Conservation (phyloP, 2,797 vertebrate species). For the Pantherophis vulpinus region DNA sequence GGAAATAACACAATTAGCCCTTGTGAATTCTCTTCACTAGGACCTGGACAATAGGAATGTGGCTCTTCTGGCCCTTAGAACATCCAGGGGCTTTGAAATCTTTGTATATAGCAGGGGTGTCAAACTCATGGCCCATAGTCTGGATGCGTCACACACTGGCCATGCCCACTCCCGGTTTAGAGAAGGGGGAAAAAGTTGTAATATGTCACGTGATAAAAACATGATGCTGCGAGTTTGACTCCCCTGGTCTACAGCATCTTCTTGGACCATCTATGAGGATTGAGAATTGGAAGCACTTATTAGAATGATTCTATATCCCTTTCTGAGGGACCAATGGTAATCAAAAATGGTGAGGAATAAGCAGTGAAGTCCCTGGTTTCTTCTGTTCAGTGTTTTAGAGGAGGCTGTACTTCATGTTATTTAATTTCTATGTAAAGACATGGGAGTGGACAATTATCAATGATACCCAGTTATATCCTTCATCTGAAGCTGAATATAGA, state of each 20-base stretch:
- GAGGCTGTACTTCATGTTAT: neutral
- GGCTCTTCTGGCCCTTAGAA: neutral
- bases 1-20: neutral
- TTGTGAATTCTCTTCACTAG: neutral
- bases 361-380: neutral
- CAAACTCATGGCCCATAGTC: no score
- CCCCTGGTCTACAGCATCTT: neutral
- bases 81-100: neutral
- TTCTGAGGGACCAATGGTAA: neutral
- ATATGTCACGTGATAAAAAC: no score
- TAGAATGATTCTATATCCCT: neutral
- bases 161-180: no score
- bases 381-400: neutral
- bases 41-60: neutral
- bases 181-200: no score
- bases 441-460: neutral
- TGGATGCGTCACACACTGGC: no score
- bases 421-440: neutral
- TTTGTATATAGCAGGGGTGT: neutral
- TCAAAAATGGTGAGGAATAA: neutral
- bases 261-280: neutral
- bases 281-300: neutral
- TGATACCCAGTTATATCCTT: neutral
- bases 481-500: neutral
- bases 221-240: no score